Percentiles rank a stretch among this genome's conserved stretches.
Evolutionary conservation across 1,140 invertebrate species (phyloP).

Genomic region (Papilio machaon): DNA sequence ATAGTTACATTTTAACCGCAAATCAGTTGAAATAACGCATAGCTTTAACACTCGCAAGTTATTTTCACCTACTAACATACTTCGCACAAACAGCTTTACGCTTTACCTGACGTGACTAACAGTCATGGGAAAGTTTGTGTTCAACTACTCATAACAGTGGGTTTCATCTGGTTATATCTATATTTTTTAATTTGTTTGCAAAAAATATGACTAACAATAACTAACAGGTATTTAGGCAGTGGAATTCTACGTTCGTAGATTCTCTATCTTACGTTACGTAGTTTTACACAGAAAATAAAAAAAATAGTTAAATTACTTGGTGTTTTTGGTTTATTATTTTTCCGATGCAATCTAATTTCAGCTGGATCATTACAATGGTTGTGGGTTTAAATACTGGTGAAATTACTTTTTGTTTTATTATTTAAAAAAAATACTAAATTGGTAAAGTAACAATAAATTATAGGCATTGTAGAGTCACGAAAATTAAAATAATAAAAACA

Average conservation of each 20-base stretch:
- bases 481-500: not conserved
- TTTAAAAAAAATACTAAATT: no score
- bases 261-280: no score
- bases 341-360: not conserved
- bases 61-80: conserved; percentile 33
- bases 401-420: not conserved
- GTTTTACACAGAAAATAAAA: conserved; percentile 2
- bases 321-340: not conserved
- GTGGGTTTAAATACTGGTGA: not conserved
- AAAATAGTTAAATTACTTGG: not conserved
- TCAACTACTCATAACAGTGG: not conserved
- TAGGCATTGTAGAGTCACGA: not conserved
- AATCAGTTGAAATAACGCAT: conserved; percentile 33
- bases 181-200: not conserved
- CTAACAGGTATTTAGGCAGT: not conserved
- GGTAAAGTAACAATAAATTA: no score
- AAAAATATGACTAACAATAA: no score
- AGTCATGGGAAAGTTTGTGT: conserved; percentile 18
- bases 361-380: not conserved
- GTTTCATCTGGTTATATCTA: not conserved
- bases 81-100: not conserved
- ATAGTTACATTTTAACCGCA: not conserved
- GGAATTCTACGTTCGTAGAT: not conserved
- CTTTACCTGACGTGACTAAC: conserved; percentile 15
- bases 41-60: conserved; percentile 1